phyloP scores from a whole-genome alignment of 2,888 invertebrate species.

The Lapara coniferarum region DNA sequence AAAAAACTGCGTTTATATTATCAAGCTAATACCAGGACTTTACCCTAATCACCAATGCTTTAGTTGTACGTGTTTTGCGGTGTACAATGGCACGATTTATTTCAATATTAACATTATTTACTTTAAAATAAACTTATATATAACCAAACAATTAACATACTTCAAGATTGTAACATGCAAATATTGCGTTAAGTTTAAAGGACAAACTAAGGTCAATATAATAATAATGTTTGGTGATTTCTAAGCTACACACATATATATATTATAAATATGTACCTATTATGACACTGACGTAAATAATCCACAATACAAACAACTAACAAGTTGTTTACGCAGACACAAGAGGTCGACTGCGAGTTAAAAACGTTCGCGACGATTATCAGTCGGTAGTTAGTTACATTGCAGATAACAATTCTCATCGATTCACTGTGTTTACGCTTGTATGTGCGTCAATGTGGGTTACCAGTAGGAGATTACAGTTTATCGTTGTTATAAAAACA shows the following conservation, averaged over 20 bases:
- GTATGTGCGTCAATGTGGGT: slow-evolving; percentile 26
- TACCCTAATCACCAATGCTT: too few species aligned
- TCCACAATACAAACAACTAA: slow-evolving; percentile 17
- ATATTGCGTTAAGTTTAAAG: background rate
- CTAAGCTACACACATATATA: background rate
- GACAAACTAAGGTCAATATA: background rate
- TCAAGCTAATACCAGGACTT: too few species aligned
- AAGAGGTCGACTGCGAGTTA: slow-evolving; percentile 27
- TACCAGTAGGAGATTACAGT: slow-evolving; percentile 9
- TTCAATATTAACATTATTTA: background rate
- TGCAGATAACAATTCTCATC: slow-evolving; percentile 29
- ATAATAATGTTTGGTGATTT: background rate
- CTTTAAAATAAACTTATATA: background rate
- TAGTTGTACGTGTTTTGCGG: slow-evolving; percentile 11
- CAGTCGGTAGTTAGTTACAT: slow-evolving; percentile 25
- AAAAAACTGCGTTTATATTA: too few species aligned
- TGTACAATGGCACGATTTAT: background rate
- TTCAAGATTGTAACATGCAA: background rate
- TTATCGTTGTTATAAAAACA: slow-evolving; percentile 21
- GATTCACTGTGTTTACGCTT: slow-evolving; percentile 28
- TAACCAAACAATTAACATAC: background rate
- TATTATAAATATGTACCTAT: slow-evolving; percentile 3
- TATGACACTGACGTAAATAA: background rate
- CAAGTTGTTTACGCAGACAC: slow-evolving; percentile 27
- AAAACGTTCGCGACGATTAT: slow-evolving; percentile 26